Conservation (phyloP, 53 echinoderm and acorn worm species). For the Zoroaster sp. region DNA sequence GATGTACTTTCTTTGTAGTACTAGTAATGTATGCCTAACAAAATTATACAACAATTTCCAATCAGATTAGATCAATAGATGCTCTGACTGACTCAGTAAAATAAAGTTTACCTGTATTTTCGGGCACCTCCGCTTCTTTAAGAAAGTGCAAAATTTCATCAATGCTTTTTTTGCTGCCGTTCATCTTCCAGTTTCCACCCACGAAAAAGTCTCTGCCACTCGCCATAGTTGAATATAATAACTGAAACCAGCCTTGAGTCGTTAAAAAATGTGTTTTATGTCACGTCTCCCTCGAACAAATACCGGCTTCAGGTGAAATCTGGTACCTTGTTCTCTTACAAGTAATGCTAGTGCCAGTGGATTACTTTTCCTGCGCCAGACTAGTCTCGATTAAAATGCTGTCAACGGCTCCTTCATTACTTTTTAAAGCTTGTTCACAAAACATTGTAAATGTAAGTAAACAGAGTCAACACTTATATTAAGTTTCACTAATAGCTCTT, state of each 20-base stretch:
- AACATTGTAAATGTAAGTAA: neutral
- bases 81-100: no score
- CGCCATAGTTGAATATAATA: constrained; percentile 43
- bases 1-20: no score
- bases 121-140: constrained; percentile 72
- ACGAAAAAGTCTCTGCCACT: constrained; percentile 83
- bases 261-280: neutral
- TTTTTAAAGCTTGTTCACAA: neutral
- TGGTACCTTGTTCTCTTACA: neutral
- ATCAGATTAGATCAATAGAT: no score
- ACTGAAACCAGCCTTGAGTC: neutral
- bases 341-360: neutral
- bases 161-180: constrained; percentile 83
- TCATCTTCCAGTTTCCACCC: constrained; percentile 99
- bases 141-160: constrained; percentile 80
- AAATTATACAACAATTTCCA: no score
- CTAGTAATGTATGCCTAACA: no score
- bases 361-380: neutral
- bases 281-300: constrained; percentile 24
- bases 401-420: neutral
- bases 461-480: neutral
- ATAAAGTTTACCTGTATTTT: constrained; percentile 74
- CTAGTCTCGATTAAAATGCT: neutral
- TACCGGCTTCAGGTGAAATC: neutral
- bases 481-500: neutral